These are phyloP conservation scores for Ceryle rudis DNA, from an alignment of 2,797 vertebrate species.

Conservation along the genomic window DNA sequence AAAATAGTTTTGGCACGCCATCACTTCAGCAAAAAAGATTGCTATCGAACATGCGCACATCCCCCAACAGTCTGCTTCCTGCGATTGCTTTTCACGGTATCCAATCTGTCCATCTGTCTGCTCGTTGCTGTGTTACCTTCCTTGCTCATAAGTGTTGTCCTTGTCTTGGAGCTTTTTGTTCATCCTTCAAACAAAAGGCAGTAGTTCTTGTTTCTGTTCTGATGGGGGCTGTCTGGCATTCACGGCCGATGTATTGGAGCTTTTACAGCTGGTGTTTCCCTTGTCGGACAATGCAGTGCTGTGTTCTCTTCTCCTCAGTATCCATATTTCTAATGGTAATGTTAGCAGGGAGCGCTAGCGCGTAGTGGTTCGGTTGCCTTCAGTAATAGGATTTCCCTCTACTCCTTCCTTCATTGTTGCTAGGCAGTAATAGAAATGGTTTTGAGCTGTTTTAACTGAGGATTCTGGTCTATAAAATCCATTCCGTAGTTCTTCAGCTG, in stretches of 20 bases:
- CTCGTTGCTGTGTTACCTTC: constrained; percentile 67
- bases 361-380: constrained; percentile 54
- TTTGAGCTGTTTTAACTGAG: constrained; percentile 41
- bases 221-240: constrained; percentile 31
- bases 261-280: constrained; percentile 73
- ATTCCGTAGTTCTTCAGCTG: constrained; percentile 76
- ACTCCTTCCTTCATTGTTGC: constrained; percentile 75
- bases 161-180: constrained; percentile 54
- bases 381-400: constrained; percentile 72
- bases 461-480: constrained; percentile 75
- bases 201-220: background rate
- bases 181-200: constrained; percentile 70
- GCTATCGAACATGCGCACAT: constrained; percentile 79
- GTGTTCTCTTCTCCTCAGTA: constrained; percentile 75
- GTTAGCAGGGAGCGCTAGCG: constrained; percentile 62
- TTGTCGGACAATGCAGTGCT: constrained; percentile 79
- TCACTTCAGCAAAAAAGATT: constrained; percentile 80
- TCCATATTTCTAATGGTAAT: constrained; percentile 78
- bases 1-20: constrained; percentile 84
- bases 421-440: constrained; percentile 79
- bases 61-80: constrained; percentile 73
- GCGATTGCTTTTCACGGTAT: constrained; percentile 68
- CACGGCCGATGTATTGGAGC: constrained; percentile 59
- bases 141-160: constrained; percentile 49
- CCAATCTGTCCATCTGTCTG: constrained; percentile 79